Base-by-base conservation (phyloP, 2,797 vertebrate genomes). In the Silurus aristotelis region DNA sequence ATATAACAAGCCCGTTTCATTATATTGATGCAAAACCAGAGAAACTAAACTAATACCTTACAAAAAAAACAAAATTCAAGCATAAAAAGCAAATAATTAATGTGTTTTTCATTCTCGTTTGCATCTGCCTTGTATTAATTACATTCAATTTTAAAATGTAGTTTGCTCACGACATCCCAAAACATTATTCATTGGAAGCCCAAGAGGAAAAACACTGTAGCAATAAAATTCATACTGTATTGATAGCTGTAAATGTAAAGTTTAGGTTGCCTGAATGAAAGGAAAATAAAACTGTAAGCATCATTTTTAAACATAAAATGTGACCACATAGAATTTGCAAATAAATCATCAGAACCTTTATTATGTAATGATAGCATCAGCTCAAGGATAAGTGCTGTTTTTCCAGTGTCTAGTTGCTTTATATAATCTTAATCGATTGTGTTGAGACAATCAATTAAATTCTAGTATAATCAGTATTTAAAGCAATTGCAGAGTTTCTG, bases 391-490 rank as follows among this genome's bases (percentile, higher is more conserved):
- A 48, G 31, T 85, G 84, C 78, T 76, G 67, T 58, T 79, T 60
- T 79, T 72, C 25, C 43, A 38, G 9, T 20, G 55, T 73, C 58
- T 80, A 43, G 25, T 64, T 79, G 43, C 85, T 86, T 83, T 72
- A 82, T 77, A 48, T 25, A 27, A 61, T 72, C 64, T 75, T 38
- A 76, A 77, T 64, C 66, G 77, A 84, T 86, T 46, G 22, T 71
- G 75, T 66, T 72, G 58, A 86, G 70, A 85, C 67, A 52, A 85
- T 86, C 77, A 80, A 83, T 43, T 22, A 20, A 68, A 83, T 84
- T 20, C 38, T 77, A 64, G 68, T 67, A 81, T 84, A 66, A 83
- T 85, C 20, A 77, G 77, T 31, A 83, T 82, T 83, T 81, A 88
- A 83, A 86, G 66, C 68, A 87, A 83, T 81, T 73, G 20, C 25